A percentile compares a stretch with the other conserved stretches of the same genome.
Conservation (phyloP, 1,140 invertebrate genomes). For the Megalopta genalis region DNA sequence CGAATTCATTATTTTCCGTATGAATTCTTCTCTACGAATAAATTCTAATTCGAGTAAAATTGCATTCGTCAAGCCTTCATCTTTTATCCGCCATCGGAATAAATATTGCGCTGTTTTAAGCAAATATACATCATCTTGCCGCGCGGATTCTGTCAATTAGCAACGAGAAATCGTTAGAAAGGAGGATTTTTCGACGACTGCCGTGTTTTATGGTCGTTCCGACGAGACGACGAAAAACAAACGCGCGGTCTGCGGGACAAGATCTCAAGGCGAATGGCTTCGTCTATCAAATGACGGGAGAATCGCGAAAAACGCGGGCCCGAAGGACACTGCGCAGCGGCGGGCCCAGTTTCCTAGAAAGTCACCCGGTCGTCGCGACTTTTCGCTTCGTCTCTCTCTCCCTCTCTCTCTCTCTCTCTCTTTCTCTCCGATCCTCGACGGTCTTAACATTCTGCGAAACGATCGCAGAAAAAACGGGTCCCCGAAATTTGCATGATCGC, state of each 20-base stretch:
- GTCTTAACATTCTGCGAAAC: neutral
- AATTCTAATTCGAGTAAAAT: no score
- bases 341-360: no score
- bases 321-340: constrained; percentile 8
- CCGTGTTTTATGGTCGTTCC: neutral
- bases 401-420: neutral
- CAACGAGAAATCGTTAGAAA: no score
- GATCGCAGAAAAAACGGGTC: no score
- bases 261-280: neutral
- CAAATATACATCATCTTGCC: no score
- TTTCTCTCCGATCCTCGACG: no score
- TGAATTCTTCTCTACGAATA: no score
- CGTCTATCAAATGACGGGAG: neutral
- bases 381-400: neutral
- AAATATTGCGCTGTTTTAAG: no score
- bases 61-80: no score
- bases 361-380: neutral
- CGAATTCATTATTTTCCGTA: no score
- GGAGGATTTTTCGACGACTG: neutral
- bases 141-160: no score
- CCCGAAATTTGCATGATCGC: neutral
- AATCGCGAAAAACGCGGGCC: neutral
- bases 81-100: no score
- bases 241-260: neutral
- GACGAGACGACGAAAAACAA: neutral